These are phyloP conservation scores for Chaetodon trifascialis DNA, from an alignment of 2,113 vertebrate species.

Conservation along the genomic window DNA sequence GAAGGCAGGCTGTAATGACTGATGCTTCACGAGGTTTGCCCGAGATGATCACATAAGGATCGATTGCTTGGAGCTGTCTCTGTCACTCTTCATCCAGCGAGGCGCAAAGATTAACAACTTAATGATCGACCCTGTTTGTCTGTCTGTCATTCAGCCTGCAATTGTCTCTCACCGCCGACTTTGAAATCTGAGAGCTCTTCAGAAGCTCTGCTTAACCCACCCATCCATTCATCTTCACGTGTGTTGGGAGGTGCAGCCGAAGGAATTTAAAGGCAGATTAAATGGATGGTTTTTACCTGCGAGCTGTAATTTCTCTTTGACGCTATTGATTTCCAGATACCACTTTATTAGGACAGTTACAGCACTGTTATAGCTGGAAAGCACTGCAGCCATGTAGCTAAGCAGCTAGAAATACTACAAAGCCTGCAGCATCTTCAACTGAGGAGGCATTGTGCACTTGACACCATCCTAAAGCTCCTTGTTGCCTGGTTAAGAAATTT, in stretches of 20 bases:
- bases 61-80: constrained; percentile 59
- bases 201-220: constrained; percentile 4
- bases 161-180: constrained; percentile 16
- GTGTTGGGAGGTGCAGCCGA: not conserved
- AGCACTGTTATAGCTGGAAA: not conserved
- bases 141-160: constrained; percentile 34
- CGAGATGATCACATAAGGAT: constrained; percentile 69
- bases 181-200: constrained; percentile 9
- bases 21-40: constrained; percentile 49
- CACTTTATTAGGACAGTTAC: constrained; percentile 16
- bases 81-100: constrained; percentile 64
- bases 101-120: constrained; percentile 55
- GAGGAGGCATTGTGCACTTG: not conserved
- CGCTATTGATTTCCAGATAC: not conserved
- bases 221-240: not conserved
- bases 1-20: constrained; percentile 52
- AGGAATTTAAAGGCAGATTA: not conserved
- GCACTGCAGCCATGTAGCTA: not conserved
- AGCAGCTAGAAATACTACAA: not conserved
- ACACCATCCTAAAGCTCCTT: not conserved
- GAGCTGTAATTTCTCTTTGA: not conserved
- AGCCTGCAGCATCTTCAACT: not conserved
- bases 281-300: not conserved
- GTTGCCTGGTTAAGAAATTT: too few species aligned
- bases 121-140: constrained; percentile 46